phyloP scores from a whole-genome alignment of 1,140 invertebrate species.

The Heliconius congener region DNA sequence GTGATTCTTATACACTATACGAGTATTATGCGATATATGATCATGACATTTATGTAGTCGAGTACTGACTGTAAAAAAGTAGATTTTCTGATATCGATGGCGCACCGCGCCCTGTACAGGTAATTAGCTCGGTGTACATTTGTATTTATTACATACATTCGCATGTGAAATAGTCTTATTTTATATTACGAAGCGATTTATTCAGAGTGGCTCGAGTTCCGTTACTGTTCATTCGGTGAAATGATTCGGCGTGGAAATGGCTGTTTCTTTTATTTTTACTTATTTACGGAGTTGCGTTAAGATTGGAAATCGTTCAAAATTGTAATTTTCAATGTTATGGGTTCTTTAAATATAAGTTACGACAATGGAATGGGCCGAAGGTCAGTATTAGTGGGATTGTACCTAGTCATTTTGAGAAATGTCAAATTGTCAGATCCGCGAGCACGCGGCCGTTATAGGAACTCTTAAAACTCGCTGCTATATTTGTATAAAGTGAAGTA shows the following conservation, averaged over 20 bases:
- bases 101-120: constrained; percentile 61
- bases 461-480: constrained; percentile 83
- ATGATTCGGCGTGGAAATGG: constrained; percentile 56
- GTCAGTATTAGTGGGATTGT: constrained; percentile 57
- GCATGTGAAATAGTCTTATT: constrained; percentile 61
- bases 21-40: constrained; percentile 71
- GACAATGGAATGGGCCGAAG: constrained; percentile 37
- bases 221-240: constrained; percentile 69
- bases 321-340: constrained; percentile 50
- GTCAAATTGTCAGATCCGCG: constrained; percentile 77
- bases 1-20: constrained; percentile 74
- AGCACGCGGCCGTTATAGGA: constrained; percentile 80
- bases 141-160: constrained; percentile 67
- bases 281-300: constrained; percentile 37
- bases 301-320: constrained; percentile 62
- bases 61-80: constrained; percentile 62
- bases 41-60: constrained; percentile 73
- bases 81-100: constrained; percentile 53
- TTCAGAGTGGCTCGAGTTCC: constrained; percentile 79
- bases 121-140: constrained; percentile 67
- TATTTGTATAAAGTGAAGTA: constrained; percentile 82
- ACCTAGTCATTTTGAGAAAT: constrained; percentile 82
- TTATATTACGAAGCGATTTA: constrained; percentile 67
- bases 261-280: constrained; percentile 43
- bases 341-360: constrained; percentile 67